Evolutionary conservation across 2,797 vertebrate genomes (phyloP), one percentile per base, ranked within the genome.

Genomic region (Lophotriccus pileatus): DNA sequence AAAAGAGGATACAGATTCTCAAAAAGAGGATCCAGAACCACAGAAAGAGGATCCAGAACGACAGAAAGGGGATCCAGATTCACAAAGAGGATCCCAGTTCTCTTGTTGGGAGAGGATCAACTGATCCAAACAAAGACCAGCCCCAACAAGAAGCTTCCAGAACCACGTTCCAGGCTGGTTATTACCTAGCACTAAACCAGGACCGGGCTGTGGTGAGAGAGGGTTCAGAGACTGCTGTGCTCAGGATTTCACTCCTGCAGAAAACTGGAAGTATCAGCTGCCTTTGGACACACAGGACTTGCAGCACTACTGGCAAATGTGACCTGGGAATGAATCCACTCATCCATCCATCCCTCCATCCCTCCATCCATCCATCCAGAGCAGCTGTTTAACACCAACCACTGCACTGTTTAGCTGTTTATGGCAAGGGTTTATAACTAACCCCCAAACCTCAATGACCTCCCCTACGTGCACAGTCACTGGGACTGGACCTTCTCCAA

Each of bases 391-490:
- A 36, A 62, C 66, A 22, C 12, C 74, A 56, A 4, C 17, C 50
- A 27, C 10, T 2, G 14, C 3, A 3, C 20, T 7, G 6, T 22
- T 32, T 20, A 43, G 32, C 27, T 72, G 19, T 32, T n/a, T 24
- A n/a, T 6, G 34, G 34, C 44, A 69, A 34, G 16, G 55, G 25
- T 5, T 18, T 5, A 32, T 12, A 10, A 12, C 36, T 20, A 59
- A 36, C 49, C 27, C 69, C 22, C 73, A 46, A 30, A 50, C 36
- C 34, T 32, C 58, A 25, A 5, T 16, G n/a, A 41, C 25, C 39
- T 39, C 58, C 60, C 12, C 4, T 7, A 14, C 1, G 0, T 19
- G n/a, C 11, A 27, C 2, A 1, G 18, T 5, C 5, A 0, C 6
- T n/a, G 55, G 55, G 50, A 60, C 19, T 1, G 12, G 41, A 37